Evolutionary conservation across 1,140 invertebrate species (phyloP).

Genomic region (Drosophila gunungcola): DNA sequence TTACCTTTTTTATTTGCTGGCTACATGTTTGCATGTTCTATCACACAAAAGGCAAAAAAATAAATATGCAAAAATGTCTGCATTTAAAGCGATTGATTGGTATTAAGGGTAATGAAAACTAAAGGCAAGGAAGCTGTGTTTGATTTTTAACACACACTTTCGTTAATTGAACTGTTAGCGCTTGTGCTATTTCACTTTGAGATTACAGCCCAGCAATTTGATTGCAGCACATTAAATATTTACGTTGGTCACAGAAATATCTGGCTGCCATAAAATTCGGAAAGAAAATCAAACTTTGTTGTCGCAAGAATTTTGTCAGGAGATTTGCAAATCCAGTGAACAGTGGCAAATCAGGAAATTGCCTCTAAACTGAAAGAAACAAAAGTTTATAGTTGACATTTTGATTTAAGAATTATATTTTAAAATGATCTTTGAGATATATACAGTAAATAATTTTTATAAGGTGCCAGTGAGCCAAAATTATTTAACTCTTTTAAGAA

Average conservation of each 20-base stretch:
- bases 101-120: conserved; percentile 28
- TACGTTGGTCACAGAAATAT: not conserved
- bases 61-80: conserved; percentile 11
- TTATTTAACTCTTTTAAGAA: no score
- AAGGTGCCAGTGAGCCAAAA: no score
- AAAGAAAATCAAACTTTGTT: conserved; percentile 1
- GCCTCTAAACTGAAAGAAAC: not conserved
- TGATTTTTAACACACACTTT: not conserved
- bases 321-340: conserved; percentile 7
- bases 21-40: conserved; percentile 22
- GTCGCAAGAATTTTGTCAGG: not conserved
- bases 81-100: conserved; percentile 35
- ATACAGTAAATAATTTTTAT: no score
- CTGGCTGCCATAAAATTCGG: not conserved
- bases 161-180: conserved; percentile 5
- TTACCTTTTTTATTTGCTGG: conserved; percentile 10
- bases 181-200: not conserved
- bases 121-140: not conserved
- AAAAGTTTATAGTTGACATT: no score
- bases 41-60: conserved; percentile 20
- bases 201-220: not conserved
- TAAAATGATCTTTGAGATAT: no score
- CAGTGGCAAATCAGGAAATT: conserved; percentile 9
- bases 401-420: no score
- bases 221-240: conserved; percentile 1